Conservation (phyloP, 2,888 invertebrate species). For the Pedicia rivosa region DNA sequence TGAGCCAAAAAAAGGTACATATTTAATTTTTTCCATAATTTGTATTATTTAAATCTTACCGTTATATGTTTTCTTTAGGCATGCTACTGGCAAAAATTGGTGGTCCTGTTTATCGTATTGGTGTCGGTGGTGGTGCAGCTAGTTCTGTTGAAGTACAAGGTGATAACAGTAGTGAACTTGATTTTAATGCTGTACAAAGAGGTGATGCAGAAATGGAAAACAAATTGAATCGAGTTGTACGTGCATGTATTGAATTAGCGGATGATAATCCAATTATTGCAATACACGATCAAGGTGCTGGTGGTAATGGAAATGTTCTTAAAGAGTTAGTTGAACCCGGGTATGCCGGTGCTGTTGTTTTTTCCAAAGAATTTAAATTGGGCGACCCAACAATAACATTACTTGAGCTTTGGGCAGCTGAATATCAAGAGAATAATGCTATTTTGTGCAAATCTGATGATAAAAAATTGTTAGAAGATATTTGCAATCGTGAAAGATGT, state of each 20-base stretch:
- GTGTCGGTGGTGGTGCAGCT: conserved; percentile 97
- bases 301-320: conserved; percentile 94
- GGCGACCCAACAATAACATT: conserved; percentile 91
- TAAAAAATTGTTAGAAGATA: conserved; percentile 44
- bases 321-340: conserved; percentile 90
- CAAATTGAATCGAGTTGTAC: conserved; percentile 83
- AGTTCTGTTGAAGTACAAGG: conserved; percentile 93
- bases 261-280: conserved; percentile 75
- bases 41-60: conserved; percentile 9
- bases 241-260: conserved; percentile 77
- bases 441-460: conserved; percentile 59
- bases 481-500: conserved; percentile 79
- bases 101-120: conserved; percentile 94
- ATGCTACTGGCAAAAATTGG: conserved; percentile 91
- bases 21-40: not conserved
- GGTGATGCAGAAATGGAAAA: conserved; percentile 98
- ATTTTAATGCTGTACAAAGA: conserved; percentile 90
- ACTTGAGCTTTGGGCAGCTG: conserved; percentile 94
- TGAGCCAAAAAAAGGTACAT: conserved; percentile 49
- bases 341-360: conserved; percentile 72
- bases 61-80: conserved; percentile 33
- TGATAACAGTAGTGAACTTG: conserved; percentile 66
- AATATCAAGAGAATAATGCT: conserved; percentile 94
- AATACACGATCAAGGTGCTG: conserved; percentile 97
- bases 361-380: conserved; percentile 68